These are phyloP conservation scores for Peromyscus polionotus DNA, from an alignment of 2,113 vertebrate genomes.

Conservation along the genomic window DNA sequence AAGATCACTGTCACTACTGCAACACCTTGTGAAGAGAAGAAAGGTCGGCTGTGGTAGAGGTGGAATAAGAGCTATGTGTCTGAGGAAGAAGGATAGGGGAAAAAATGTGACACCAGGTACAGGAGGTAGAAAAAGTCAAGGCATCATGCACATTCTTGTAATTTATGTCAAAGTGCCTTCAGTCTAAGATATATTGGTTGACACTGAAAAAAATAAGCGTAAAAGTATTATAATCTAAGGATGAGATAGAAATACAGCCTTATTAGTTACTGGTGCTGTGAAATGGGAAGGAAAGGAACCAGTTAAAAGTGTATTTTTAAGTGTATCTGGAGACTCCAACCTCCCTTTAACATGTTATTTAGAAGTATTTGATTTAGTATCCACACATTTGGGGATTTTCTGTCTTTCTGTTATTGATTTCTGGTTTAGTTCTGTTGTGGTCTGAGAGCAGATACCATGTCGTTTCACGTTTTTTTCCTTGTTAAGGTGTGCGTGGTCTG, in stretches of 20 bases:
- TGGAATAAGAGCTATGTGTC: not conserved
- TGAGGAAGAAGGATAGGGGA: not conserved
- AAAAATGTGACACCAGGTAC: not conserved
- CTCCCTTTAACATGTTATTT: not conserved
- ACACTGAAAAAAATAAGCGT: not conserved
- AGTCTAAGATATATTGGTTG: not conserved
- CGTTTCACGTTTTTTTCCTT: not conserved
- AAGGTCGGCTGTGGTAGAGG: not conserved
- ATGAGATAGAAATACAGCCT: not conserved
- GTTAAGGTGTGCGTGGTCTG: not conserved
- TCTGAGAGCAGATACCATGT: not conserved
- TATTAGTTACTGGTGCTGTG: not conserved
- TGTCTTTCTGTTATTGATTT: not conserved
- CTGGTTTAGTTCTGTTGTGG: not conserved
- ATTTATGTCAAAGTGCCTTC: not conserved
- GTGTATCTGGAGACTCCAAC: not conserved
- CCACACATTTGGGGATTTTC: not conserved
- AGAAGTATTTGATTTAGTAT: not conserved
- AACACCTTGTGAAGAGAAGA: not conserved
- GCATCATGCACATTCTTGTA: not conserved
- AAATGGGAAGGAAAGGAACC: not conserved
- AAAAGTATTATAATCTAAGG: not conserved
- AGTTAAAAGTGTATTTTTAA: not conserved
- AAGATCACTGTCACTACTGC: not conserved
- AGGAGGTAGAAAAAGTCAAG: not conserved